phyloP scores from a whole-genome alignment of 2,888 invertebrate genomes.

The Chironomus riparius region DNA sequence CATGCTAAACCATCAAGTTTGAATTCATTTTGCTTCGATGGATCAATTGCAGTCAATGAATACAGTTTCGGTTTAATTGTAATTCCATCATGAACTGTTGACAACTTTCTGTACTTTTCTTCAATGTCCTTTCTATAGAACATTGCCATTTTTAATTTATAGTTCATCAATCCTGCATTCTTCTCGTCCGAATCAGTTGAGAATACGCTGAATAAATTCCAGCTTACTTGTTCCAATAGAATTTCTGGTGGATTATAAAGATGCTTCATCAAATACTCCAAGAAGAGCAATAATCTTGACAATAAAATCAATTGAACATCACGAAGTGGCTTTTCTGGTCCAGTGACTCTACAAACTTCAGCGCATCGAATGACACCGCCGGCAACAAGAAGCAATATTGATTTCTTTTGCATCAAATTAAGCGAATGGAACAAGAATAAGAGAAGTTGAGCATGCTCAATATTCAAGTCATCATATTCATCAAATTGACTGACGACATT shows the following conservation, averaged over 20 bases:
- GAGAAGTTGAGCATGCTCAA: constrained; percentile 89
- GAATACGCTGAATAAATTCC: constrained; percentile 63
- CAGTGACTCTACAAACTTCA: constrained; percentile 49
- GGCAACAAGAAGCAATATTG: constrained; percentile 73
- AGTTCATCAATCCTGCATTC: constrained; percentile 42
- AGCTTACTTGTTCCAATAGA: constrained; percentile 78
- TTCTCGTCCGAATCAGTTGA: constrained; percentile 51
- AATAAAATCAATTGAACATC: constrained; percentile 67
- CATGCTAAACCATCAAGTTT: constrained; percentile 88
- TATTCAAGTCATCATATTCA: constrained; percentile 69
- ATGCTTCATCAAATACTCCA: constrained; percentile 93
- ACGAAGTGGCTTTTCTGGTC: constrained; percentile 38
- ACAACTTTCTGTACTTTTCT: constrained; percentile 58
- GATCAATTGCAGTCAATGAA: constrained; percentile 69
- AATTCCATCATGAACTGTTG: constrained; percentile 50
- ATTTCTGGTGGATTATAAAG: constrained; percentile 86
- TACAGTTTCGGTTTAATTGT: constrained; percentile 87
- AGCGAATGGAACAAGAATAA: constrained; percentile 90
- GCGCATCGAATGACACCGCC: constrained; percentile 62
- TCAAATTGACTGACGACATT: constrained; percentile 18
- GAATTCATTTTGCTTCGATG: constrained; percentile 61
- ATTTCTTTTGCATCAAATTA: constrained; percentile 94
- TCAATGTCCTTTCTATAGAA: constrained; percentile 64
- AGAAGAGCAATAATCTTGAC: constrained; percentile 71
- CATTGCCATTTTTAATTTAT: constrained; percentile 54